Evolutionary conservation across 2,797 vertebrate species (phyloP).

Genomic region (Rhinichthys osculus): DNA sequence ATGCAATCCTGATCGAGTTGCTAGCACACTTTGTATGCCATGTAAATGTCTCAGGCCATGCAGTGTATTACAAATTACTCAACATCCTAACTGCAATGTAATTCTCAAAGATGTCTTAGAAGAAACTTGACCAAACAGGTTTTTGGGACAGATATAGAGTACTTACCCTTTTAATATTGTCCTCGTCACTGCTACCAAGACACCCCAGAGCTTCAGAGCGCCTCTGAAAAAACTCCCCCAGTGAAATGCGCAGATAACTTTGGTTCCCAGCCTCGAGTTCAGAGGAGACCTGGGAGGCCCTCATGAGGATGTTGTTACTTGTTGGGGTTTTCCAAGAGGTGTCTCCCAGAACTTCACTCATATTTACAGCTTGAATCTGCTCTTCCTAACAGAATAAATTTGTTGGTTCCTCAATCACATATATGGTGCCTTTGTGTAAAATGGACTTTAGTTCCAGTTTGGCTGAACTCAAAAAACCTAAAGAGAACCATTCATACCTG

Average conservation of each 20-base stretch:
- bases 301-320: constrained; percentile 78
- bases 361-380: constrained; percentile 78
- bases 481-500: constrained; percentile 79
- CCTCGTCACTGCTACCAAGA: constrained; percentile 79
- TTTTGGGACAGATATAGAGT: not conserved
- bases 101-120: not conserved
- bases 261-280: constrained; percentile 81
- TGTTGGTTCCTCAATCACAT: not conserved
- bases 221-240: constrained; percentile 93
- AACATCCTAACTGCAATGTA: too few relatives aligned
- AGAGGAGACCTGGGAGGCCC: constrained; percentile 80
- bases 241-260: constrained; percentile 89
- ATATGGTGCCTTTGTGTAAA: not conserved
- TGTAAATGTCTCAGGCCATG: too few relatives aligned
- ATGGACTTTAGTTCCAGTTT: not conserved
- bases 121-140: not conserved
- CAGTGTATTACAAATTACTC: not conserved
- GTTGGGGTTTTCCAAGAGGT: constrained; percentile 84
- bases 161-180: constrained; percentile 87
- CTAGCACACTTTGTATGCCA: not conserved
- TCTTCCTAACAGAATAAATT: constrained; percentile 78
- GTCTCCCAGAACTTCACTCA: constrained; percentile 74
- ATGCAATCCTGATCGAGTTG: not conserved
- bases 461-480: not conserved
- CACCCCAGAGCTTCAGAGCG: constrained; percentile 96